Evolutionary conservation across 2,888 invertebrate species (phyloP).

Genomic region (Sphaerophoria taeniata): DNA sequence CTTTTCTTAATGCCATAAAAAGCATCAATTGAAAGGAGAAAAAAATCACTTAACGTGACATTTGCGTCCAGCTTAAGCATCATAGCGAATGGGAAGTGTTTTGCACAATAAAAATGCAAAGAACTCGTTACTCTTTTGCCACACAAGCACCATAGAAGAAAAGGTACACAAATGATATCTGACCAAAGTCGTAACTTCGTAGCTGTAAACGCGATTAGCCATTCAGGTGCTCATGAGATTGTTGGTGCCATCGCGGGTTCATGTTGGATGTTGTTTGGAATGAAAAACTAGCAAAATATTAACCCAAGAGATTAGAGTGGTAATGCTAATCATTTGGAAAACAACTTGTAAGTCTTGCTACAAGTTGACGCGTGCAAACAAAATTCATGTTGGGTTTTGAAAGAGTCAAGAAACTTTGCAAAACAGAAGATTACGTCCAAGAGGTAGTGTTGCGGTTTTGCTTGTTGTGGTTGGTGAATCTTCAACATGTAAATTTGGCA

Average conservation of each 20-base stretch:
- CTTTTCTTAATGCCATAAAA: background rate
- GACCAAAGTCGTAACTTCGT: background rate
- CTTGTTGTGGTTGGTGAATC: too few species aligned
- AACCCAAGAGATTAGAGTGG: conserved; percentile 64
- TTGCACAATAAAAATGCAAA: conserved; percentile 22
- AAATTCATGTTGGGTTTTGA: conserved; percentile 17
- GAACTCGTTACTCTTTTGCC: conserved; percentile 24
- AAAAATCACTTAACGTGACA: conserved; percentile 44
- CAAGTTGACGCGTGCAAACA: conserved; percentile 31
- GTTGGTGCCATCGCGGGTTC: conserved; percentile 48
- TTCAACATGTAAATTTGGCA: too few species aligned
- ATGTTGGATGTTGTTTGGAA: conserved; percentile 34
- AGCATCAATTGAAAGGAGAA: conserved; percentile 32
- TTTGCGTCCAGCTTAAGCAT: conserved; percentile 17
- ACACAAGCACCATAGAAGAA: background rate
- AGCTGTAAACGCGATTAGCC: conserved; percentile 59
- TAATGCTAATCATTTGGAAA: conserved; percentile 68
- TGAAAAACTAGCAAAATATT: conserved; percentile 12
- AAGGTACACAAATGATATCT: background rate
- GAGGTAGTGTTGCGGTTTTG: background rate
- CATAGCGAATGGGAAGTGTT: background rate
- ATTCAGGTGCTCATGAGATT: conserved; percentile 39
- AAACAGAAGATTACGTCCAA: background rate
- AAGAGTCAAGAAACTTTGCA: conserved; percentile 52
- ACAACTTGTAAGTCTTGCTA: conserved; percentile 42